Evolutionary conservation across 2,113 vertebrate species (phyloP).

Genomic region (Mandrillus leucophaeus): DNA sequence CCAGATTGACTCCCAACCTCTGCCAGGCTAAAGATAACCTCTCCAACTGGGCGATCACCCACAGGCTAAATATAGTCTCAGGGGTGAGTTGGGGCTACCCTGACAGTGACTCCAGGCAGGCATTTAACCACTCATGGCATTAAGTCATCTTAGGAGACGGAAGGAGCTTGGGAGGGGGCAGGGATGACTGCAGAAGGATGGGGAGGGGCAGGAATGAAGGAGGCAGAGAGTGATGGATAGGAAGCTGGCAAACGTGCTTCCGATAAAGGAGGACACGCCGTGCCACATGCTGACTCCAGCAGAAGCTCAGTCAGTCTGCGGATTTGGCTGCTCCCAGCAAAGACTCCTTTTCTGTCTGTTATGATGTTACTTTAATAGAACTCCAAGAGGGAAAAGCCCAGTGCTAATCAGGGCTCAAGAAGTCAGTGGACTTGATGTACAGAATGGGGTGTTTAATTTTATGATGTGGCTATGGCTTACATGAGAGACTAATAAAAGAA

Average conservation of each 20-base stretch:
- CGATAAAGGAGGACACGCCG: neutral
- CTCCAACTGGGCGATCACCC: slow-evolving; percentile 36
- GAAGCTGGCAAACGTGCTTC: neutral
- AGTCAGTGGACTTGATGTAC: slow-evolving; percentile 66
- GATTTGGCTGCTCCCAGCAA: neutral
- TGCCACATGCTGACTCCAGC: neutral
- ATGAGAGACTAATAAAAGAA: slow-evolving; percentile 72
- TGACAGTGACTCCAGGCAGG: neutral
- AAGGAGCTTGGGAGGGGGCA: neutral
- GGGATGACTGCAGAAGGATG: fast-evolving
- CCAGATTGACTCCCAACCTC: slow-evolving; percentile 35
- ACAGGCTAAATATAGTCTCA: slow-evolving; percentile 61
- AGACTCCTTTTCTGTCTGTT: slow-evolving; percentile 34
- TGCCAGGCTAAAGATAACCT: slow-evolving; percentile 74
- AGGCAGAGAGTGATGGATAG: neutral
- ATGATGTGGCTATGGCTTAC: slow-evolving; percentile 75
- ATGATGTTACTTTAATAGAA: slow-evolving; percentile 54
- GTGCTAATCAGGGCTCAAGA: slow-evolving; percentile 48
- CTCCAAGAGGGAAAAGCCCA: slow-evolving; percentile 32
- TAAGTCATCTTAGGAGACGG: neutral
- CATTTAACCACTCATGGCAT: neutral
- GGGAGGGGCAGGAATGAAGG: neutral
- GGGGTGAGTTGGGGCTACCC: slow-evolving; percentile 61
- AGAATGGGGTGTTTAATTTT: slow-evolving; percentile 76
- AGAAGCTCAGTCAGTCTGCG: neutral